Evolutionary conservation across 1,140 invertebrate genomes (phyloP).

Genomic region (Phymastichus coffea): DNA sequence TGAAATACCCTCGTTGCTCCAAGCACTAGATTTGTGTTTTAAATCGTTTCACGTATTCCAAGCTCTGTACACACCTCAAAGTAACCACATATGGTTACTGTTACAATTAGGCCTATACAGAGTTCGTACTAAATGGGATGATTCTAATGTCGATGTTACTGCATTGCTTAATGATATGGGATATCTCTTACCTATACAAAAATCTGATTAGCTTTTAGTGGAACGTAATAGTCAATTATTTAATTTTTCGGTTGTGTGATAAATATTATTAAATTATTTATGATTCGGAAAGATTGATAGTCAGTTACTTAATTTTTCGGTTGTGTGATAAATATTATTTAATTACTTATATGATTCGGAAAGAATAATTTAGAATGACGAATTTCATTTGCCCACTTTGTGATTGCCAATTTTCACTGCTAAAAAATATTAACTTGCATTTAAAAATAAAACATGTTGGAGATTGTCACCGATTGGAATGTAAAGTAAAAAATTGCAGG

Average conservation of each 20-base stretch:
- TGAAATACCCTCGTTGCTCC: too few relatives aligned
- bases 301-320: too few relatives aligned
- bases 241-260: too few relatives aligned
- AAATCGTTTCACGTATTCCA: conserved; percentile 19
- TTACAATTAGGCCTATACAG: conserved; percentile 14
- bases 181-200: neutral
- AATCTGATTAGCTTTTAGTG: neutral
- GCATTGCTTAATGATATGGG: neutral
- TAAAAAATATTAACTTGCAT: neutral
- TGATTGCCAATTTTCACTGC: neutral
- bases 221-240: neutral
- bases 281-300: neutral
- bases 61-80: neutral
- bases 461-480: neutral
- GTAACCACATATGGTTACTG: conserved; percentile 22
- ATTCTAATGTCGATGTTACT: neutral
- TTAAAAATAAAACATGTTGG: neutral
- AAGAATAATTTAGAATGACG: too few relatives aligned
- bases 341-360: too few relatives aligned
- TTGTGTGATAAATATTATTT: too few relatives aligned
- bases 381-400: neutral
- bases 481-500: neutral
- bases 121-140: conserved; percentile 7
- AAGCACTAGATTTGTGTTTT: conserved; percentile 19
- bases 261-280: too few relatives aligned